Evolutionary conservation across 2,888 invertebrate species (phyloP).

Genomic region (Agonopterix subpropinquella): DNA sequence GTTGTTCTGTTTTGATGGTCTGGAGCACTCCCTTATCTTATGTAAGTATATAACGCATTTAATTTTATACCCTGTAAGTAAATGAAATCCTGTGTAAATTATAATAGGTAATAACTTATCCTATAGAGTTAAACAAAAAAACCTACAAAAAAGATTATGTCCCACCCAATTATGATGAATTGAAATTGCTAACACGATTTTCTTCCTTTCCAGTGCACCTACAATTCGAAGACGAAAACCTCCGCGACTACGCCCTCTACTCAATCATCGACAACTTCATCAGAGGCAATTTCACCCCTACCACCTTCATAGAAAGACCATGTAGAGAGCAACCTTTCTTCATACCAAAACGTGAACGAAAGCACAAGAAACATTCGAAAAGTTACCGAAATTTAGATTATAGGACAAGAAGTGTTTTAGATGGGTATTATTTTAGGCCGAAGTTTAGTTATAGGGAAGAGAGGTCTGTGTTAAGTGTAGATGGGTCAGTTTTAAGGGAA

Average conservation of each 20-base stretch:
- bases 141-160: too few relatives aligned
- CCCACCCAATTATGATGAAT: too few relatives aligned
- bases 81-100: too few relatives aligned
- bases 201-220: slow-evolving; percentile 57
- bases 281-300: slow-evolving; percentile 65
- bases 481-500: neutral
- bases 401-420: slow-evolving; percentile 25
- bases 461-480: neutral
- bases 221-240: slow-evolving; percentile 39
- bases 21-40: too few relatives aligned
- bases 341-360: slow-evolving; percentile 48
- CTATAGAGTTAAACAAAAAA: too few relatives aligned
- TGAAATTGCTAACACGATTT: neutral
- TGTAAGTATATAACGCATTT: too few relatives aligned
- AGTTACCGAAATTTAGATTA: slow-evolving; percentile 7
- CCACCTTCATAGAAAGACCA: slow-evolving; percentile 44
- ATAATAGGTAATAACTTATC: too few relatives aligned
- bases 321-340: slow-evolving; percentile 60
- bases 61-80: too few relatives aligned
- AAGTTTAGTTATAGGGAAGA: slow-evolving; percentile 38
- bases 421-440: slow-evolving; percentile 54
- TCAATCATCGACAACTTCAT: slow-evolving; percentile 52
- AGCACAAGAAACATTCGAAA: slow-evolving; percentile 25
- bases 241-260: slow-evolving; percentile 60
- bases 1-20: too few relatives aligned